Conservation (phyloP, 2,113 vertebrate species). For the Zosterops borbonicus region DNA sequence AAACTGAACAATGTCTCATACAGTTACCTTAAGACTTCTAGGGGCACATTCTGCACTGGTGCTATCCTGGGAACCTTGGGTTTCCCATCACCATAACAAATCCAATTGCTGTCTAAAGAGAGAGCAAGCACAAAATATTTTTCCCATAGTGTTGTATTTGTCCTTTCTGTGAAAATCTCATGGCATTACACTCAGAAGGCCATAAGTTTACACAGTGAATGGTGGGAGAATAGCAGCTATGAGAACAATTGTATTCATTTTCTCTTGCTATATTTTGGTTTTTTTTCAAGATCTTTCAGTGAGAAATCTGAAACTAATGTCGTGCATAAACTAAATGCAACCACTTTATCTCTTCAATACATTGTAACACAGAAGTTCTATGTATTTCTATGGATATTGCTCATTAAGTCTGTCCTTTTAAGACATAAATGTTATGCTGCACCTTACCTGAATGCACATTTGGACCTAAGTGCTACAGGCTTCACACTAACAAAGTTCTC, state of each 20-base stretch:
- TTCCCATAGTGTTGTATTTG: background rate
- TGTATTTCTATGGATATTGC: background rate
- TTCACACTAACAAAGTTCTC: background rate
- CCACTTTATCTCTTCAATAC: background rate
- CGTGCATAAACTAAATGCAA: background rate
- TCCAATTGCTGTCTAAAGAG: background rate
- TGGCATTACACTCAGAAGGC: background rate
- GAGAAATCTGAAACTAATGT: background rate
- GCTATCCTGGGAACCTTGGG: background rate
- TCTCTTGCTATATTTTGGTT: background rate
- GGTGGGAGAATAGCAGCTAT: background rate
- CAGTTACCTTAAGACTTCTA: background rate
- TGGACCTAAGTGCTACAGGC: background rate
- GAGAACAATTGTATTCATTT: background rate
- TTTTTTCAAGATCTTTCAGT: background rate
- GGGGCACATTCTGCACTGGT: background rate
- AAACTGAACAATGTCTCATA: background rate
- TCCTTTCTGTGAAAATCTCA: background rate
- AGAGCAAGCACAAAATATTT: background rate
- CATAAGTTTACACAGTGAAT: background rate
- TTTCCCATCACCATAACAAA: background rate
- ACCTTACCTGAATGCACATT: background rate
- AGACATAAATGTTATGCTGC: background rate
- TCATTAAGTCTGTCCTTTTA: background rate
- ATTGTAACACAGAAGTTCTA: background rate